A percentile compares a stretch with the other conserved stretches of the same genome.
Evolutionary conservation across 2,888 invertebrate genomes (phyloP).

Genomic region (Drosophila silvestris): DNA sequence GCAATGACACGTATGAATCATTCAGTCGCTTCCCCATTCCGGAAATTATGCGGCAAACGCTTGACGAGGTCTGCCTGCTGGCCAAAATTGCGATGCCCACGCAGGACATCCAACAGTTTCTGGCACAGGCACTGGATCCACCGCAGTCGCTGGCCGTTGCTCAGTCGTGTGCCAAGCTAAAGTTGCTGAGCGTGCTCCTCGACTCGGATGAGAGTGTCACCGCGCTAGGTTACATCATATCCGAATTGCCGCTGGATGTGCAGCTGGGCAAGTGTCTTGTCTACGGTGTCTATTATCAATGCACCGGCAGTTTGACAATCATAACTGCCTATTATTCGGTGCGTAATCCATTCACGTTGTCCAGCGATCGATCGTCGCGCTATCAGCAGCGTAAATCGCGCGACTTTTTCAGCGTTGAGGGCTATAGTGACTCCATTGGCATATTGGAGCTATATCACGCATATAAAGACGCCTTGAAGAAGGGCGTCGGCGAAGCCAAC

Average conservation of each 20-base stretch:
- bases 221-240: slow-evolving; percentile 93
- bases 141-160: slow-evolving; percentile 92
- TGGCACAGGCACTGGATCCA: slow-evolving; percentile 94
- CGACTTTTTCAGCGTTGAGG: slow-evolving; percentile 90
- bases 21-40: slow-evolving; percentile 92
- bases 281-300: slow-evolving; percentile 95
- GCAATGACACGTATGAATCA: slow-evolving; percentile 88
- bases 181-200: slow-evolving; percentile 94
- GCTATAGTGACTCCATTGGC: slow-evolving; percentile 96
- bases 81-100: slow-evolving; percentile 92
- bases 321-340: slow-evolving; percentile 94
- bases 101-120: slow-evolving; percentile 92
- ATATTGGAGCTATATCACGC: slow-evolving; percentile 92
- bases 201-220: slow-evolving; percentile 91
- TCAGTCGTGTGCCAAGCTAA: slow-evolving; percentile 89
- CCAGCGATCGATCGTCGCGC: slow-evolving; percentile 87
- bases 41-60: slow-evolving; percentile 94
- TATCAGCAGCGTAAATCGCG: slow-evolving; percentile 88
- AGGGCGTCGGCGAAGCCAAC: slow-evolving; percentile 15
- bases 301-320: slow-evolving; percentile 96
- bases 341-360: slow-evolving; percentile 92
- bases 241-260: slow-evolving; percentile 97
- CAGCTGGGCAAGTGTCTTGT: slow-evolving; percentile 96
- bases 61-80: slow-evolving; percentile 95
- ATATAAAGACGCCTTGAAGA: slow-evolving; percentile 88